These are phyloP conservation scores for Agapetus fuscipes DNA, from an alignment of 2,888 invertebrate species.

Conservation along the genomic window DNA sequence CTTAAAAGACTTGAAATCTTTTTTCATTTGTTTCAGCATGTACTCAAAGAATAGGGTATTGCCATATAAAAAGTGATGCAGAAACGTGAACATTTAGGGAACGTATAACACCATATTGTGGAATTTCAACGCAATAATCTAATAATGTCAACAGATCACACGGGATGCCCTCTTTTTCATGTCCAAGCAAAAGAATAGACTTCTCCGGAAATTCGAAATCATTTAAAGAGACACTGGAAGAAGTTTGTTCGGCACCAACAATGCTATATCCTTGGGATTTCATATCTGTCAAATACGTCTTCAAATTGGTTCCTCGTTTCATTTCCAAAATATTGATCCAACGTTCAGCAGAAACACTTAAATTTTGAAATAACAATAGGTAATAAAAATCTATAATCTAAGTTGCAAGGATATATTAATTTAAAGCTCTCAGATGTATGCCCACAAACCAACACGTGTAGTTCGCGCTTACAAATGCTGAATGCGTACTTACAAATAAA, in stretches of 20 bases:
- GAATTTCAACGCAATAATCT: constrained; percentile 85
- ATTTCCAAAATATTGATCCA: constrained; percentile 78
- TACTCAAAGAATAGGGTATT: constrained; percentile 44
- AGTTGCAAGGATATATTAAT: too few relatives aligned
- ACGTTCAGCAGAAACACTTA: constrained; percentile 82
- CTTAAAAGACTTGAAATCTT: too few relatives aligned
- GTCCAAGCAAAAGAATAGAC: constrained; percentile 74
- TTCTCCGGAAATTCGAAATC: constrained; percentile 69
- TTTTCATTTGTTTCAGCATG: too few relatives aligned
- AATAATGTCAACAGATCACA: constrained; percentile 72
- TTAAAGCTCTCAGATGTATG: too few relatives aligned
- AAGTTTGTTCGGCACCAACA: constrained; percentile 88
- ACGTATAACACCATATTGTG: constrained; percentile 78
- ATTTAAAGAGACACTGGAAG: constrained; percentile 61
- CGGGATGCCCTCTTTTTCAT: constrained; percentile 89
- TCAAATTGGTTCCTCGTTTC: constrained; percentile 50
- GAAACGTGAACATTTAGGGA: constrained; percentile 94
- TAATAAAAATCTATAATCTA: too few relatives aligned
- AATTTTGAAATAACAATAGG: constrained; percentile 6
- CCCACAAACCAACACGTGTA: too few relatives aligned
- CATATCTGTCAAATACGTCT: constrained; percentile 57
- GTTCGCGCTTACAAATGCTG: too few relatives aligned
- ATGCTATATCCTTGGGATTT: constrained; percentile 64
- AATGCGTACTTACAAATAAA: too few relatives aligned
- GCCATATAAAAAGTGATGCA: constrained; percentile 87